These are phyloP conservation scores for Hemiscyllium ocellatum DNA, from an alignment of 2,113 vertebrate genomes.

Conservation along the genomic window DNA sequence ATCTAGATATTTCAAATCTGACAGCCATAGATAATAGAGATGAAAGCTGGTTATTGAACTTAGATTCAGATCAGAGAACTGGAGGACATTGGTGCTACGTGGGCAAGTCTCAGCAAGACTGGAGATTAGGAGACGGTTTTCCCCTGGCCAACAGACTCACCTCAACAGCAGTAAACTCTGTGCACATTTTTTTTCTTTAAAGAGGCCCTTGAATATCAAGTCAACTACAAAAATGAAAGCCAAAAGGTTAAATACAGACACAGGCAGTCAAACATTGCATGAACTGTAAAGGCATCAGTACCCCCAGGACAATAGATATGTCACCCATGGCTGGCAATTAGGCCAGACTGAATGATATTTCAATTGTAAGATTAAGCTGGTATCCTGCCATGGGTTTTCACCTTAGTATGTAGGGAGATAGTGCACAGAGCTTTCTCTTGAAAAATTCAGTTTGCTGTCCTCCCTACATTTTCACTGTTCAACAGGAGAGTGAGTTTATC, in stretches of 20 bases:
- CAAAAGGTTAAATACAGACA: not conserved
- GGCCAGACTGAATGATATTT: not conserved
- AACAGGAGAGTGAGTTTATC: not conserved
- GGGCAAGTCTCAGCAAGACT: not conserved
- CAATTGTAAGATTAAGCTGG: not conserved
- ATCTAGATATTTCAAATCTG: not conserved
- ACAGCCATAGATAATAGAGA: slow-evolving; percentile 9
- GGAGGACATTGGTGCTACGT: not conserved
- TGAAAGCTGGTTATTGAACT: not conserved
- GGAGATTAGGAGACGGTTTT: slow-evolving; percentile 11
- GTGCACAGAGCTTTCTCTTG: not conserved
- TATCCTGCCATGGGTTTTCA: not conserved
- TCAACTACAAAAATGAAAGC: not conserved
- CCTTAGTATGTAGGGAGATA: not conserved
- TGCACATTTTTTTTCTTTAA: not conserved
- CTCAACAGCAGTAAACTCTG: not conserved
- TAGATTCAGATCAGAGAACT: not conserved
- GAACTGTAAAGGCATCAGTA: not conserved
- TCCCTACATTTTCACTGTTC: not conserved
- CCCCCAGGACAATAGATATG: not conserved
- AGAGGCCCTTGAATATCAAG: not conserved
- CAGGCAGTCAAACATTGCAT: not conserved
- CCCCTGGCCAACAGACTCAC: not conserved
- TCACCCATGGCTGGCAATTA: not conserved
- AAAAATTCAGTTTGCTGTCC: not conserved